Conservation (phyloP, 1,140 invertebrate species). For the Rhagoletis pomonella region DNA sequence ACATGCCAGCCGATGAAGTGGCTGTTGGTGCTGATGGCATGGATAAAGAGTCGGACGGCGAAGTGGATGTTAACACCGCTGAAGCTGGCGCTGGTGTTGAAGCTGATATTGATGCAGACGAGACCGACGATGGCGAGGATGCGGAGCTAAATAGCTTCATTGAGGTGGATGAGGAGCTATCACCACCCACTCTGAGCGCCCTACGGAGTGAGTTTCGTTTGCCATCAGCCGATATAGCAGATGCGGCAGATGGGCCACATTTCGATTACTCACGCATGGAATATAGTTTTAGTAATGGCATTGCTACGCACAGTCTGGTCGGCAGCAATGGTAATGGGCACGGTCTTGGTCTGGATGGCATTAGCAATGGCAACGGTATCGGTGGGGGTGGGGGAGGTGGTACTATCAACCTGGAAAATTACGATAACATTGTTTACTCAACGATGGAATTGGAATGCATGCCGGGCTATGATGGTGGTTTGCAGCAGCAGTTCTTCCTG, state of each 20-base stretch:
- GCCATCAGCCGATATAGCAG: neutral
- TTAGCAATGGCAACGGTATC: conserved; percentile 15
- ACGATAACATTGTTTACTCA: conserved; percentile 73
- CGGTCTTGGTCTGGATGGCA: conserved; percentile 50
- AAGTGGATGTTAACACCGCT: conserved; percentile 56
- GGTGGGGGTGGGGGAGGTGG: conserved; percentile 61
- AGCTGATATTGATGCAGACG: conserved; percentile 52
- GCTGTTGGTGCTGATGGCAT: conserved; percentile 52
- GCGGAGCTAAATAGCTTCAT: conserved; percentile 1
- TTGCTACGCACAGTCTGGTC: conserved; percentile 69
- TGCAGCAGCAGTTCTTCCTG: conserved; percentile 87
- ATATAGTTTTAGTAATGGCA: conserved; percentile 71
- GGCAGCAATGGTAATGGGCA: conserved; percentile 62
- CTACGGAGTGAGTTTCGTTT: neutral
- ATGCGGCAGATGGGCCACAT: conserved; percentile 61
- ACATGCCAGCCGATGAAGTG: conserved; percentile 51
- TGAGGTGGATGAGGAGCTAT: conserved; percentile 20
- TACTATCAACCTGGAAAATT: conserved; percentile 72
- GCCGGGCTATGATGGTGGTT: conserved; percentile 85
- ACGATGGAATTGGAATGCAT: conserved; percentile 73
- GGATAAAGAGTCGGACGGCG: conserved; percentile 2
- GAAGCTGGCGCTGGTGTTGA: conserved; percentile 55
- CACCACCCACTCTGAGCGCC: neutral
- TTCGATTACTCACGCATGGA: conserved; percentile 73
- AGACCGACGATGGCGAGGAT: conserved; percentile 54